Evolutionary conservation across 2,113 vertebrate species (phyloP).

Genomic region (Dasyurus viverrinus): DNA sequence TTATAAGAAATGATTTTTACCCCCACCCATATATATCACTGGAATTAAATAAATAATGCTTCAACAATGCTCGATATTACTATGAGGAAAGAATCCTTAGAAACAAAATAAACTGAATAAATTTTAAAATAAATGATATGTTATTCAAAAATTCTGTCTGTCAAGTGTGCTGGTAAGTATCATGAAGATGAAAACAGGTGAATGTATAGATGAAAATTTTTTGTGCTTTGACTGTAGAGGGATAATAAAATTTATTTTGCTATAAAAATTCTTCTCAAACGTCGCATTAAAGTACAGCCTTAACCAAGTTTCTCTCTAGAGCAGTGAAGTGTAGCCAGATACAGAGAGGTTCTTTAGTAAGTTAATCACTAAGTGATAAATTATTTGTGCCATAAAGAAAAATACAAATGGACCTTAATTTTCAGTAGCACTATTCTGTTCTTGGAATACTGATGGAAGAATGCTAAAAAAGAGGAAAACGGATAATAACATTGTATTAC

Average conservation of each 20-base stretch:
- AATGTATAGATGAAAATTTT: slow-evolving; percentile 40
- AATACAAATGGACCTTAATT: not conserved
- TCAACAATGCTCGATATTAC: not conserved
- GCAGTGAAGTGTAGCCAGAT: not conserved
- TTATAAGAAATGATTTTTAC: slow-evolving; percentile 16
- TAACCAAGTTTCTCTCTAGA: not conserved
- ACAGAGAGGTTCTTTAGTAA: not conserved
- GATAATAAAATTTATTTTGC: slow-evolving; percentile 26
- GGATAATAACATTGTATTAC: not conserved
- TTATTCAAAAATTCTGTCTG: slow-evolving; percentile 51
- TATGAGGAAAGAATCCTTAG: slow-evolving; percentile 26
- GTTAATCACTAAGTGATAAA: not conserved
- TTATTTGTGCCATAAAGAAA: not conserved
- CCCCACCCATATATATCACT: not conserved
- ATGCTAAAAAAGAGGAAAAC: not conserved
- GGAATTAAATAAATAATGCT: slow-evolving; percentile 47
- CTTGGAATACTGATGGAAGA: not conserved
- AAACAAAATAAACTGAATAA: slow-evolving; percentile 40
- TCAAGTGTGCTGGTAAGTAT: slow-evolving; percentile 35
- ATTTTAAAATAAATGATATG: slow-evolving; percentile 28
- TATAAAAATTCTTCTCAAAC: not conserved
- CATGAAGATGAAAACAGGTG: slow-evolving; percentile 33
- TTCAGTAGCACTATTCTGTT: not conserved
- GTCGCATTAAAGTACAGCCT: not conserved
- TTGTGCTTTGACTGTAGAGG: slow-evolving; percentile 14